Base-by-base conservation (phyloP, 23 tunicate species). In the Phallusia fumigata region DNA sequence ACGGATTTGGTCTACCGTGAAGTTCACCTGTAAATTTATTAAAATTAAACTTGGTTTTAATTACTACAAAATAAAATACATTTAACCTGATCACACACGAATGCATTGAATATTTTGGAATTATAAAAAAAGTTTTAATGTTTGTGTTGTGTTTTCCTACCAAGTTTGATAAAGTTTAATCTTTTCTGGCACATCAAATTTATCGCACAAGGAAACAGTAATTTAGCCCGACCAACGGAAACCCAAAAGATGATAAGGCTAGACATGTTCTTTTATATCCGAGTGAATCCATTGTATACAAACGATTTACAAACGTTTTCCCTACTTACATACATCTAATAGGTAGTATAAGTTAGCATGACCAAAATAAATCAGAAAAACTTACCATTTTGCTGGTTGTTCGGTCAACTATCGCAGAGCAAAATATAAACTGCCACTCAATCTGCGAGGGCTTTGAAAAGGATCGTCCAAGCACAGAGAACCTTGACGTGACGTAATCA, bases 1-100 rank as follows among this genome's bases (percentile, higher is more conserved):
- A 86, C 99, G 95, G 95, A 95, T 95, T 84, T 95, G 95, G 83
- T 95, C 99, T 53, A 90, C 76, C 30, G 99, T 95, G 86, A 95
- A 95, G 81, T 95, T 95, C 82, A 90, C 95, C 99, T 94, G 84
- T 30, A 83, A 86, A 81, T n/a, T n/a, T n/a, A n/a, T n/a, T n/a
- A n/a, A n/a, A n/a, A n/a, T n/a, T n/a, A n/a, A n/a, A n/a, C n/a
- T n/a, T n/a, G n/a, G n/a, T n/a, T n/a, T n/a, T n/a, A n/a, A n/a
- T n/a, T n/a, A n/a, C n/a, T n/a, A n/a, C n/a, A n/a, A n/a, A n/a
- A n/a, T n/a, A n/a, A n/a, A n/a, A n/a, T n/a, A n/a, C n/a, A n/a
- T n/a, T n/a, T n/a, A n/a, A n/a, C n/a, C n/a, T n/a, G n/a, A n/a
- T n/a, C n/a, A n/a, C n/a, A n/a, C n/a, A n/a, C n/a, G n/a, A n/a